phyloP scores from a whole-genome alignment of 2,113 vertebrate genomes.

The Eptesicus fuscus region DNA sequence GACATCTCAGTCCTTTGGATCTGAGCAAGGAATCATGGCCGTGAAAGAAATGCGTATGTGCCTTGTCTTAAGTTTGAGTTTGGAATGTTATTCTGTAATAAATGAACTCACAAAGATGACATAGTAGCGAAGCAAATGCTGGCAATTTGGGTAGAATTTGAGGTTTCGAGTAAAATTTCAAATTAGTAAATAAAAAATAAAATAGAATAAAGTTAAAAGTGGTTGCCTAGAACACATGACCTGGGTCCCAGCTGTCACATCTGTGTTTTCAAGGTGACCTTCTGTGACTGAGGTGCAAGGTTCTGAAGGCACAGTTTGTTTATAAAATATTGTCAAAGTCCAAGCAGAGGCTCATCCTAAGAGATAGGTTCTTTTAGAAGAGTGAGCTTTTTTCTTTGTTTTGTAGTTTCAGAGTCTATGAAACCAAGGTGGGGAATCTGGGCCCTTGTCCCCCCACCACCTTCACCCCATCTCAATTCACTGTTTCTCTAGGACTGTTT shows the following conservation, averaged over 20 bases:
- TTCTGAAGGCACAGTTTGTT: neutral
- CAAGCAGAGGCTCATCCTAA: neutral
- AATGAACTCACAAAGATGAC: neutral
- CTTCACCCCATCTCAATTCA: neutral
- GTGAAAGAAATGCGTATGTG: neutral
- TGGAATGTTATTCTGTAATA: neutral
- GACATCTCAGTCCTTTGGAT: neutral
- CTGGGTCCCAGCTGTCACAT: neutral
- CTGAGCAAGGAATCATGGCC: neutral
- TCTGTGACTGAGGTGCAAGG: neutral
- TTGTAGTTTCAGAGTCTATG: conserved; percentile 37
- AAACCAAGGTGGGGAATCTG: conserved; percentile 55
- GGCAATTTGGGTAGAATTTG: conserved; percentile 46
- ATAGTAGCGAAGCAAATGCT: neutral
- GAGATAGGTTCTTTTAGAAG: conserved; percentile 44
- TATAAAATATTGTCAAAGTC: neutral
- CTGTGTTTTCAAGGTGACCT: conserved; percentile 1
- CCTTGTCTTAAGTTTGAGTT: conserved; percentile 18
- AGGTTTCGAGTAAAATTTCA: conserved; percentile 58
- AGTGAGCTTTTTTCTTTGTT: conserved; percentile 36
- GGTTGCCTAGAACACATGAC: neutral
- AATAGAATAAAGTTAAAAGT: neutral
- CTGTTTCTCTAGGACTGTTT: conserved; percentile 54
- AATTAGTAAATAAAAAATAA: conserved; percentile 21
- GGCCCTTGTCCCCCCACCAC: neutral